Base-by-base conservation (phyloP, 2,888 invertebrate species). In the Oxyscelio sp. region DNA sequence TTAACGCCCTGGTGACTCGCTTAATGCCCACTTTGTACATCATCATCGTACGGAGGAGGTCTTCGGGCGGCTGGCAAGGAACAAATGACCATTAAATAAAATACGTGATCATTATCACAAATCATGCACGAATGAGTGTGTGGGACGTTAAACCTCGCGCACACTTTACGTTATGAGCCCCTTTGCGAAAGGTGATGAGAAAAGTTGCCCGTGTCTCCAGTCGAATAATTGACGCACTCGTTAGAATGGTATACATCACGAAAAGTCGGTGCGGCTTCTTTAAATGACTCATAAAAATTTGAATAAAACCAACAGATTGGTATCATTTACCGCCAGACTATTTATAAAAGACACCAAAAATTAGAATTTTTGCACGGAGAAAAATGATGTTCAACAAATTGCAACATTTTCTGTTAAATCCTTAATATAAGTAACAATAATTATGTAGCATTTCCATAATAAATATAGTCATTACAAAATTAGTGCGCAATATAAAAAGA, bases 11-110 rank as follows among this genome's bases (percentile, higher is more conserved):
- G 77, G 81, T 87, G 73, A 87, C 86, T 89, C 87, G 83, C 88
- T 89, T 87, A 89, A 87, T 89, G 87, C 87, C 88, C 86, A 87
- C 89, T 89, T 90, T 90, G 88, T 90, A 89, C 90, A 87, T 89
- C 90, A 88, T 90, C 90, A 83, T 90, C 87, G 87, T 83, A 83
- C 63, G 80, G 83, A 87, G 85, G 73, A 80, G 71, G 83, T 81
- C 83, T 81, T 56, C 52, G 83, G 74, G 79, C 85, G 77, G 79
- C 82, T 77, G 85, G 78, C 86, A 61, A 78, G 70, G 83, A 86
- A 89, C 89, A 89, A 88, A 90, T 88, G 87, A 83, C 78, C 86
- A 77, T 89, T 85, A 85, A 89, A 89, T 85, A 89, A 90, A 88
- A 88, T 89, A 88, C 85, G 83, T 68, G 85, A 87, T 90, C 87